Evolutionary conservation across 2,797 vertebrate genomes (phyloP), one percentile per base, ranked within the genome.

Genomic region (Mus minutoides): DNA sequence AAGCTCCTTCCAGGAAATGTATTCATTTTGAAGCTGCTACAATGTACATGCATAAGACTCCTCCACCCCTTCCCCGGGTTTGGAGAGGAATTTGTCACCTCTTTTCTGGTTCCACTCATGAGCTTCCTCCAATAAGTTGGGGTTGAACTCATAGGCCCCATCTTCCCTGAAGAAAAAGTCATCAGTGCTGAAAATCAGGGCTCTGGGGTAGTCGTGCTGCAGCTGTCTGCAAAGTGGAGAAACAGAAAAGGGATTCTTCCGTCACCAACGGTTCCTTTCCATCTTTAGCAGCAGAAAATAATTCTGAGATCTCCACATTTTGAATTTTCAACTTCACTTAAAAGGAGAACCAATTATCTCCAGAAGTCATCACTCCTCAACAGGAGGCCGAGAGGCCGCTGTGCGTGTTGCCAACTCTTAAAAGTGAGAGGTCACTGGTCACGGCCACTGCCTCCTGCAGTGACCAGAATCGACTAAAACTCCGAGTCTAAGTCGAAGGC

Each of bases 61-160:
- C 60, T 17, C 56, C 2, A 2, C 62, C 62, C 26, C 16, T 17
- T 78, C 83, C 94, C 71, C 26, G 1, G 69, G 78, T 91, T 56
- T 87, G 87, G 49, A 82, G 91, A 71, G 0, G 0, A 60, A 40
- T 93, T 92, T 54, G 87, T 98, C 97, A 99, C 99, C 99, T 99
- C 98, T 98, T 96, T 98, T 98, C 93, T 99, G 98, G 96, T 99
- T 99, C 98, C 99, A 99, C 34, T 97, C 98, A 96, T 99, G 99
- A 14, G 99, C 99, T 46, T 98, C 98, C 96, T 98, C 98, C 73
- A 99, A 96, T 78, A 98, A 96, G 92, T 98, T 98, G 14, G 98
- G 98, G 54, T 98, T 97, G 97, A 99, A 99, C 43, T 98, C 0
- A 3, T 99, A 99, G 6, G 97, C 96, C 26, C 98, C 99, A 31